phyloP scores from a whole-genome alignment of 2,797 vertebrate genomes.

The Atherinosoma microstoma region DNA sequence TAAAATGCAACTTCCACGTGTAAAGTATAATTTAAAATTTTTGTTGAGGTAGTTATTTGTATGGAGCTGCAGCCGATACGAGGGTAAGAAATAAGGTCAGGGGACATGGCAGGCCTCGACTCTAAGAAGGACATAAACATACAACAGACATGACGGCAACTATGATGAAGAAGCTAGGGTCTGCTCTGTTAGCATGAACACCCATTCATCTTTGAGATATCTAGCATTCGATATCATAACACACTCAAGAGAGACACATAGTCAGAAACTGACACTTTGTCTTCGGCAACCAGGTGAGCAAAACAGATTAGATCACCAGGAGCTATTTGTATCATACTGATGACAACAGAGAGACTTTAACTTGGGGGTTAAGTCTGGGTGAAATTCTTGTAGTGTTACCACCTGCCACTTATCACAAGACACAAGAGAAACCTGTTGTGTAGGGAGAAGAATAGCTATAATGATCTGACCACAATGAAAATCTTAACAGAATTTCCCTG shows the following conservation, averaged over 20 bases:
- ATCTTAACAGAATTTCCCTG: neutral
- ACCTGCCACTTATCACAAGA: neutral
- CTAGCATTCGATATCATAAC: neutral
- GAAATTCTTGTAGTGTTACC: too few species aligned
- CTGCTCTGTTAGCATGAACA: neutral
- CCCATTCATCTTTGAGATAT: neutral
- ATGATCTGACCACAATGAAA: neutral
- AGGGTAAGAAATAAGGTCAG: neutral
- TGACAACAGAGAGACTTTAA: neutral
- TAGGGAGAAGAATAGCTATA: neutral
- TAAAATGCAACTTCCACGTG: constrained; percentile 37
- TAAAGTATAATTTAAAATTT: constrained; percentile 47
- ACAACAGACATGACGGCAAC: neutral
- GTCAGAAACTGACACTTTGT: too few species aligned
- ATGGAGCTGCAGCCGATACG: neutral
- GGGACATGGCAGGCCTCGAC: neutral
- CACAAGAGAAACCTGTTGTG: neutral
- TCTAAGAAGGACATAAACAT: neutral
- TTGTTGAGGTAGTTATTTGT: neutral
- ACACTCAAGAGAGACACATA: neutral
- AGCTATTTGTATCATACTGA: neutral
- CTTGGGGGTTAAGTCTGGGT: too few species aligned
- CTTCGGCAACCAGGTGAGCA: too few species aligned
- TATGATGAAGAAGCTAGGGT: neutral
- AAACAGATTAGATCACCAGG: neutral